phyloP scores from a whole-genome alignment of 2,888 invertebrate species.

The Aromia moschata region DNA sequence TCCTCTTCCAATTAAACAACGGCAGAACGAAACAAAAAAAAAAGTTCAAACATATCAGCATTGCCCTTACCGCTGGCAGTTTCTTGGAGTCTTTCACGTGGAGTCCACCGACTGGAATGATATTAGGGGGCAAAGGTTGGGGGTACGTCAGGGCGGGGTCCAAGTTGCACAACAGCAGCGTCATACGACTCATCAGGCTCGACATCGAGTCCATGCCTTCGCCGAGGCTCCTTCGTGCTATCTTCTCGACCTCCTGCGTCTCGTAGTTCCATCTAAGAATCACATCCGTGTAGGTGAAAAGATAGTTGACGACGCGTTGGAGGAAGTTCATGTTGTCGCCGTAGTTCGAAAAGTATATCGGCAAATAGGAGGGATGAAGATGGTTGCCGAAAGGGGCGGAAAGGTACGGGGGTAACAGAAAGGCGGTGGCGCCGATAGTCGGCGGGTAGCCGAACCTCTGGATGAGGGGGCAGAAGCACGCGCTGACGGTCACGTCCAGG shows the following conservation, averaged over 20 bases:
- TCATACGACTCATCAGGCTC: conserved; percentile 47
- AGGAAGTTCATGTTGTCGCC: conserved; percentile 43
- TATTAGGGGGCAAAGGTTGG: conserved; percentile 55
- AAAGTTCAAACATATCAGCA: too few relatives aligned
- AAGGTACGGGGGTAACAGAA: conserved; percentile 38
- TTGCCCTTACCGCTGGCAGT: conserved; percentile 51
- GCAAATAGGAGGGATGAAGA: conserved; percentile 46
- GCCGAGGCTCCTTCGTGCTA: conserved; percentile 45
- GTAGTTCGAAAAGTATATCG: conserved; percentile 32
- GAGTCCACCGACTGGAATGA: conserved; percentile 58
- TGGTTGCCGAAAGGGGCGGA: conserved; percentile 45
- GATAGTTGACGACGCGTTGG: conserved; percentile 45
- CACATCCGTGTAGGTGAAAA: conserved; percentile 30
- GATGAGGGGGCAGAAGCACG: conserved; percentile 49
- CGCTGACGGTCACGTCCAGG: conserved; percentile 45
- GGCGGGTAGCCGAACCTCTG: conserved; percentile 49
- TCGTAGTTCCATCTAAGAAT: conserved; percentile 29
- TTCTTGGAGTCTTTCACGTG: conserved; percentile 49
- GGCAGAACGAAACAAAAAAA: too few relatives aligned
- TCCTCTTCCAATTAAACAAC: too few relatives aligned
- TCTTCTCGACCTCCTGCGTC: conserved; percentile 31
- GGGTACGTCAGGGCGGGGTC: conserved; percentile 52
- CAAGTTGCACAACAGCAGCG: conserved; percentile 52
- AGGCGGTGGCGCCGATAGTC: conserved; percentile 34
- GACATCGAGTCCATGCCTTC: conserved; percentile 42